These are phyloP conservation scores for Phocoena phocoena DNA, from an alignment of 2,113 vertebrate genomes.

Conservation along the genomic window DNA sequence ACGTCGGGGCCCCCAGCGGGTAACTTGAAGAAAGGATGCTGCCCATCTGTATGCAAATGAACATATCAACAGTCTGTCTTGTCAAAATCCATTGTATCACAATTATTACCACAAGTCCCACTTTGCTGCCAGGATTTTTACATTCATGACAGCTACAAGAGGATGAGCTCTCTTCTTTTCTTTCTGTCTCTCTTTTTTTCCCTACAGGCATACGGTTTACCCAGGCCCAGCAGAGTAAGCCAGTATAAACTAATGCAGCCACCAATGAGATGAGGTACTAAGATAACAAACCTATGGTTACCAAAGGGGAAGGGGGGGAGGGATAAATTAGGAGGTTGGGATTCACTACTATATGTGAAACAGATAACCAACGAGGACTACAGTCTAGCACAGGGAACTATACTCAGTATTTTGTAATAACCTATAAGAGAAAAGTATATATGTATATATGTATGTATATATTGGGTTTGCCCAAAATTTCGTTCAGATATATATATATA, in stretches of 20 bases:
- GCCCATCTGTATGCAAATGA: slow-evolving; percentile 63
- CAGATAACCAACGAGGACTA: background rate
- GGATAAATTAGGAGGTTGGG: background rate
- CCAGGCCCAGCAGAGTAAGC: background rate
- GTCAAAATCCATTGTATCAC: slow-evolving; percentile 67
- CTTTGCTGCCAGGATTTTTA: slow-evolving; percentile 66
- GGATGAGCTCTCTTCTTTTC: background rate
- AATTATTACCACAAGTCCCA: slow-evolving; percentile 53
- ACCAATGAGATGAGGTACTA: background rate
- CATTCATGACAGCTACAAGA: slow-evolving; percentile 51
- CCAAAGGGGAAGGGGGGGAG: background rate
- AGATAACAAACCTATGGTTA: background rate
- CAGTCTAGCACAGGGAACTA: background rate
- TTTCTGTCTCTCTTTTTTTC: background rate
- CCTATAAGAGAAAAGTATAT: background rate
- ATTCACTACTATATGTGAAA: background rate
- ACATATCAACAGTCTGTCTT: slow-evolving; percentile 59
- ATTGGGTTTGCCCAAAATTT: too few species aligned
- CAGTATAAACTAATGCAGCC: background rate
- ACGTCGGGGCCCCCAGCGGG: rapidly evolving
- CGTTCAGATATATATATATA: background rate
- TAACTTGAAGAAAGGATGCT: background rate
- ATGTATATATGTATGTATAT: background rate
- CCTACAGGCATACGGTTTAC: background rate
- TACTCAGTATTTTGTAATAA: background rate